Base-by-base conservation (phyloP, 2,888 invertebrate genomes). In the Nysson spinosus region DNA sequence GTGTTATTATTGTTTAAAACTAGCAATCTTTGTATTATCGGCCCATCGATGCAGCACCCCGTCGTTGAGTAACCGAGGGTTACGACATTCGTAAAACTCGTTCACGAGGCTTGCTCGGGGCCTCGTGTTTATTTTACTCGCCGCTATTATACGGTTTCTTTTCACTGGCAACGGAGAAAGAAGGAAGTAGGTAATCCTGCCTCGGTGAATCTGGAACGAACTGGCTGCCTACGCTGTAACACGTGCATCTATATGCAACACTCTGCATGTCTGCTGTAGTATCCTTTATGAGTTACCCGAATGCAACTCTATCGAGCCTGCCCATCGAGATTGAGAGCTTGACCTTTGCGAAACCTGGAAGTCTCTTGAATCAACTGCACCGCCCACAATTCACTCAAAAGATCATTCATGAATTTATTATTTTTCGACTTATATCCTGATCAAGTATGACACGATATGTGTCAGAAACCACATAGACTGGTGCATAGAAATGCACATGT, bases 141-240 rank as follows among this genome's bases (percentile, higher is more conserved):
- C 11, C 40, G 40, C 52, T 47, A 52, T 54, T 64, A 42, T 37
- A 47, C 47, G 22, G 37, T 54, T 54, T 54, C 49, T 61, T 61
- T 54, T 42, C 26, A 37, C 43, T 54, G 6, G 43, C 22, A 32
- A 26, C 20, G 32, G 64, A 61, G 64, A 68, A 64, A 64, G 57
- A 69, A 72, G 65, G 55, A 72, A 69, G 57, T 28, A 14, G 47
- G 44, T 50, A 46, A 69, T 67, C 63, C 37, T 32, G 40, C 30
- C 57, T 26, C 6, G 50, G 58, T 46, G 69, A 78, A 76, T 78
- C 67, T 75, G 67, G 75, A 73, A 75, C 78, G 76, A 66, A 70
- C 64, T 46, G 34, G 14, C 30, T 6, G 30, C 30, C n/a, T n/a
- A n/a, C n/a, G n/a, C n/a, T n/a, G n/a, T n/a, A n/a, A n/a, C n/a